Conservation (phyloP, 2,888 invertebrate genomes). For the Xanthorhoe designata region DNA sequence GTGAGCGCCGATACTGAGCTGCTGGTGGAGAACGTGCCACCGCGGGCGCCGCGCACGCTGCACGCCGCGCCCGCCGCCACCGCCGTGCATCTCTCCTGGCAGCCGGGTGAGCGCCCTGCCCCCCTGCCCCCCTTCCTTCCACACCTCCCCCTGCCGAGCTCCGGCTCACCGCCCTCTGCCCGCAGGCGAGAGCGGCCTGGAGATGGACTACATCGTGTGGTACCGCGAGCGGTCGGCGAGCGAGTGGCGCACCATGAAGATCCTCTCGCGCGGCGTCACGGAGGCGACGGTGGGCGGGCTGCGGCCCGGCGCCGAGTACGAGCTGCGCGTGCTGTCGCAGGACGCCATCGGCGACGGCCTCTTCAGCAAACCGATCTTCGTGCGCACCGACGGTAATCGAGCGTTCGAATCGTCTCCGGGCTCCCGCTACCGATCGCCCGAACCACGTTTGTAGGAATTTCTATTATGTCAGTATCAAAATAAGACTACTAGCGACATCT, state of each 20-base stretch:
- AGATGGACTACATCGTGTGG: slow-evolving; percentile 93
- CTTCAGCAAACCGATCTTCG: slow-evolving; percentile 93
- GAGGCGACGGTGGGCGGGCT: slow-evolving; percentile 93
- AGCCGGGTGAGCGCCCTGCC: slow-evolving; percentile 82
- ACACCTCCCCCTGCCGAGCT: neutral
- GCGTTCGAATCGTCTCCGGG: neutral
- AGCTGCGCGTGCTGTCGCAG: slow-evolving; percentile 95
- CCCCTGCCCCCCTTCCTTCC: neutral
- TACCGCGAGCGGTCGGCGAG: slow-evolving; percentile 90
- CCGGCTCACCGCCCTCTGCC: neutral
- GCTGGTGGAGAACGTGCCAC: slow-evolving; percentile 93
- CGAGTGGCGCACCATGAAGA: slow-evolving; percentile 94
- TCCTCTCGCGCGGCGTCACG: slow-evolving; percentile 89
- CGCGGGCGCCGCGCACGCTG: slow-evolving; percentile 96
- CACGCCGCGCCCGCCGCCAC: slow-evolving; percentile 90
- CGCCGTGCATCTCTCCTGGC: slow-evolving; percentile 93
- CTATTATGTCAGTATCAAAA: too few species aligned
- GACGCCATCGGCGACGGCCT: slow-evolving; percentile 94
- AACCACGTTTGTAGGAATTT: too few species aligned
- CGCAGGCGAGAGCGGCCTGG: slow-evolving; percentile 29
- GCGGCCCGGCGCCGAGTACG: slow-evolving; percentile 91
- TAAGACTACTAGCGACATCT: too few species aligned
- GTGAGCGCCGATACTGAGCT: slow-evolving; percentile 92
- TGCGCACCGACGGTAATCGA: slow-evolving; percentile 87
- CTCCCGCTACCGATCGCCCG: neutral